Evolutionary conservation across 2,888 invertebrate species (phyloP).

Genomic region (Chrysodeixis includens): DNA sequence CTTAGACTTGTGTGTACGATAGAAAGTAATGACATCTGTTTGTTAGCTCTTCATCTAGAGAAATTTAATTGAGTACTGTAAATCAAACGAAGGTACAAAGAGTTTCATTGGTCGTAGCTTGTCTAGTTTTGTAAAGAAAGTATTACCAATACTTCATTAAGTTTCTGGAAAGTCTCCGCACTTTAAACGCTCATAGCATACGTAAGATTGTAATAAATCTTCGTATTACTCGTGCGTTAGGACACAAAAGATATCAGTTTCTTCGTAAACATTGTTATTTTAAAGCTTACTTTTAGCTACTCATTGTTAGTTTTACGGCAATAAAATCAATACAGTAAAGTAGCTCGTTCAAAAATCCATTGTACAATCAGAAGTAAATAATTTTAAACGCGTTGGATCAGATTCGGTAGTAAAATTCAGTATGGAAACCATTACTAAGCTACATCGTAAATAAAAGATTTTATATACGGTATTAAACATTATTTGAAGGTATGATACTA

Average conservation of each 20-base stretch:
- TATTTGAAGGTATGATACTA: conserved; percentile 12
- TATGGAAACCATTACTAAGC: conserved; percentile 46
- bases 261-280: conserved; percentile 21
- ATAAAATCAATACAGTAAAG: conserved; percentile 1
- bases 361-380: conserved; percentile 42
- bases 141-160: conserved; percentile 21
- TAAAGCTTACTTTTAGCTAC: conserved; percentile 13
- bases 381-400: conserved; percentile 42
- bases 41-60: conserved; percentile 6
- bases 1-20: conserved; percentile 35
- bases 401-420: conserved; percentile 57
- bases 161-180: conserved; percentile 37
- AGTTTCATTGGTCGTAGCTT: conserved; percentile 16
- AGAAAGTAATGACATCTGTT: conserved; percentile 39
- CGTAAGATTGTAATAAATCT: conserved; percentile 16
- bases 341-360: conserved; percentile 49
- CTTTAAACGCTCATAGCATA: conserved; percentile 31
- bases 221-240: conserved; percentile 11
- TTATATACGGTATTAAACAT: conserved; percentile 5
- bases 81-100: background rate
- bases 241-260: conserved; percentile 26
- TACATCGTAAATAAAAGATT: conserved; percentile 6
- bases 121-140: conserved; percentile 37
- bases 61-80: conserved; percentile 9
- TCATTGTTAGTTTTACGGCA: conserved; percentile 11